Base-by-base conservation (phyloP, 2,797 vertebrate genomes). In the Furcifer pardalis region DNA sequence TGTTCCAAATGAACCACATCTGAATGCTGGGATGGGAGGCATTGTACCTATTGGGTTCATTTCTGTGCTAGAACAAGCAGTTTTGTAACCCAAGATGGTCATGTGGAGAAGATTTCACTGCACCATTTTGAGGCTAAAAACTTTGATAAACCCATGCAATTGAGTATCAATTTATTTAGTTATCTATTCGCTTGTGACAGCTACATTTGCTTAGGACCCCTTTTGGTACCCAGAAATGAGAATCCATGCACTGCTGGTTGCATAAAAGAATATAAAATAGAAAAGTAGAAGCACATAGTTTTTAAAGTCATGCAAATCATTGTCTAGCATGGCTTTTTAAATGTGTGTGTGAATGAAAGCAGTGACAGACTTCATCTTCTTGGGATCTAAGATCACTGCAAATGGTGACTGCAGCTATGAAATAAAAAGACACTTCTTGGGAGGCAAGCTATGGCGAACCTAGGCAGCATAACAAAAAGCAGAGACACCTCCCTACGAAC, bases 201-300 rank as follows among this genome's bases (percentile, higher is more conserved):
- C 23, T 82, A 12, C 10, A 65, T 80, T 85, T 75, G 56, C 35
- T 46, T 46, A 35, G 80, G 17, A 0, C 0, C 84, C 44, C 79
- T 65, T n/a, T 52, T 5, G 0, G 0, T 66, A 56, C 62, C 73
- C 69, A 66, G 71, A 84, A 87, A 63, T 5, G 13, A 17, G 68
- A 65, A 63, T 35, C 7, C 81, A 37, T 76, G 27, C 1, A n/a
- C 3, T 30, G 46, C 0, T 0, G 30, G 8, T 37, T 74, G 0
- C 0, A 10, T 68, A 2, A 3, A 0, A 0, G 37, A 49, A 71
- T 27, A 1, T 0, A 30, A 63, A 49, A 84, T 65, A 30, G 49
- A 42, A 40, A 52, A 52, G 25, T 25, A 7, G 42, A 32, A 25
- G 68, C 44, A 30, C 71, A 17, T n/a, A n/a, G n/a, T n/a, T n/a